A percentile compares a stretch with the other conserved stretches of the same genome.
phyloP scores from a whole-genome alignment of 2,797 vertebrate genomes.

The Trematomus bernacchii region DNA sequence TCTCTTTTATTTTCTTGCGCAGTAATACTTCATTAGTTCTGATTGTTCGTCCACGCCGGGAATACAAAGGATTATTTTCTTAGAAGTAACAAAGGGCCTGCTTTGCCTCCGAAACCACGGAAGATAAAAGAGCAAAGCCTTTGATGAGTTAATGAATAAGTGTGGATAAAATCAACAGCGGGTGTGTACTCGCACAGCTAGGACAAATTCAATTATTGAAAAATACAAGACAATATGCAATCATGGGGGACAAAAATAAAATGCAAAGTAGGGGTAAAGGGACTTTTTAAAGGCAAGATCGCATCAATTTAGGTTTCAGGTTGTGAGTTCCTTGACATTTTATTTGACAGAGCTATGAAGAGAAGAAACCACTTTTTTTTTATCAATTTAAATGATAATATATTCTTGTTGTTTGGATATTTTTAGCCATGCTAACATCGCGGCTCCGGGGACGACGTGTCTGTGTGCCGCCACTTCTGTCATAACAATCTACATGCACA shows the following conservation, averaged over 20 bases:
- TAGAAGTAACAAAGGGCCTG: slow-evolving; percentile 60
- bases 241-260: slow-evolving; percentile 19
- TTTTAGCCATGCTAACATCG: background rate
- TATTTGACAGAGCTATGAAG: slow-evolving; percentile 1
- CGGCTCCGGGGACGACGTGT: background rate
- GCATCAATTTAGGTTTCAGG: slow-evolving; percentile 26
- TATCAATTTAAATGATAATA: background rate
- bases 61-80: slow-evolving; percentile 71
- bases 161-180: slow-evolving; percentile 64
- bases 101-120: slow-evolving; percentile 38
- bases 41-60: slow-evolving; percentile 67
- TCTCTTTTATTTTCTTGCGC: slow-evolving; percentile 54
- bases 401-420: background rate
- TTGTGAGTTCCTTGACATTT: slow-evolving; percentile 7
- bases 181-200: slow-evolving; percentile 17
- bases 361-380: background rate
- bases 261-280: background rate
- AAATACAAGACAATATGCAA: slow-evolving; percentile 24
- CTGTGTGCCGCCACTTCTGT: background rate
- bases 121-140: slow-evolving; percentile 66
- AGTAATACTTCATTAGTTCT: slow-evolving; percentile 74
- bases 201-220: slow-evolving; percentile 57
- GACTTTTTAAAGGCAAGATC: slow-evolving; percentile 22
- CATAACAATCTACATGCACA: background rate
- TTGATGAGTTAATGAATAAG: slow-evolving; percentile 73